Conservation (phyloP, 1,140 invertebrate genomes). For the Heliconius hewitsoni region DNA sequence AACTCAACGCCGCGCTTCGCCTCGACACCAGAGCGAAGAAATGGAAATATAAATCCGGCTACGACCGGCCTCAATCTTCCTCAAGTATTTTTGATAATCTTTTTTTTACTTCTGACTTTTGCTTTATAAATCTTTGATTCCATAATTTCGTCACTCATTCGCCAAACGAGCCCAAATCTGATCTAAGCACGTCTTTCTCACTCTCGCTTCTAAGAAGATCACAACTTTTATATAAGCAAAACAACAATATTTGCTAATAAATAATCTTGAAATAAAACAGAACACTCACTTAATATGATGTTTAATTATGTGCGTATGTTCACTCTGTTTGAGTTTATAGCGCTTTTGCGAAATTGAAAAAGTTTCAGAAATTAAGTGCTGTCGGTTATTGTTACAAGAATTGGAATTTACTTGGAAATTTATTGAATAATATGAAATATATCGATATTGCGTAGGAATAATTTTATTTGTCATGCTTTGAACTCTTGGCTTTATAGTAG, state of each 20-base stretch:
- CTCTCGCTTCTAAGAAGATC: not conserved
- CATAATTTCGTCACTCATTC: too few species aligned
- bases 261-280: not conserved
- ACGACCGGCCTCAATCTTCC: too few species aligned
- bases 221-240: not conserved
- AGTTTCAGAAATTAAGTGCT: conserved; percentile 20
- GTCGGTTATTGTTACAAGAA: not conserved
- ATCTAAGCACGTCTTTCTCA: too few species aligned
- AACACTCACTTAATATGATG: not conserved
- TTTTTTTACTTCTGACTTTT: too few species aligned
- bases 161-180: too few species aligned
- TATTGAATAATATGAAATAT: not conserved
- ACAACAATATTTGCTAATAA: not conserved
- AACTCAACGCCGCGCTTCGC: too few species aligned
- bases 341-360: conserved; percentile 22
- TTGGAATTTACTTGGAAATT: not conserved
- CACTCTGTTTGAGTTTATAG: conserved; percentile 16
- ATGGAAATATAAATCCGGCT: too few species aligned
- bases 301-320: conserved; percentile 2
- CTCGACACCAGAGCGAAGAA: too few species aligned
- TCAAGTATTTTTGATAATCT: too few species aligned
- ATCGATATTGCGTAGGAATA: too few species aligned
- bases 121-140: too few species aligned
- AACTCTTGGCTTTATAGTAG: not conserved
- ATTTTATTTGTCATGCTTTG: too few species aligned